Percentiles rank a stretch among this genome's conserved stretches.
These are phyloP conservation scores for Caenorhabditis plicata DNA, from an alignment of 2,888 invertebrate genomes.

Conservation along the genomic window DNA sequence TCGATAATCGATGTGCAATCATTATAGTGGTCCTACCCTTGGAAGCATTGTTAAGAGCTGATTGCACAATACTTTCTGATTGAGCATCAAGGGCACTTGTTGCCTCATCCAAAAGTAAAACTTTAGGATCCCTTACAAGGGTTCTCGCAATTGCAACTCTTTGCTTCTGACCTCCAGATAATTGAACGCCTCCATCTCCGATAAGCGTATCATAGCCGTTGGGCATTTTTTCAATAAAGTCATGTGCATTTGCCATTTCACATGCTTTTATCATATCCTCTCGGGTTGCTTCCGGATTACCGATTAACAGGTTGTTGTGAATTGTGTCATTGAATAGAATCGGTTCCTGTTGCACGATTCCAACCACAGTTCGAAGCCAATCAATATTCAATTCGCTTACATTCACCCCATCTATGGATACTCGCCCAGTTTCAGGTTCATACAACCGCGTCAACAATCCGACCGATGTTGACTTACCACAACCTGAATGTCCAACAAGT, in stretches of 20 bases:
- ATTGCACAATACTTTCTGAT: conserved; percentile 42
- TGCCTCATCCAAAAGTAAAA: conserved; percentile 37
- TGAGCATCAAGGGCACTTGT: conserved; percentile 45
- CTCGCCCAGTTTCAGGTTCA: conserved; percentile 74
- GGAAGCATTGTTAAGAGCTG: conserved; percentile 44
- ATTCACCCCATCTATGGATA: conserved; percentile 55
- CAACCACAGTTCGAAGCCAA: conserved; percentile 28
- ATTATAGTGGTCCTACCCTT: conserved; percentile 49
- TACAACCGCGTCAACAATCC: conserved; percentile 76
- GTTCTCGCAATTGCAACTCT: conserved; percentile 46
- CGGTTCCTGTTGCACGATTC: conserved; percentile 48
- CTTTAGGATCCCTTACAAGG: conserved; percentile 33
- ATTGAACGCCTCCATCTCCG: conserved; percentile 39
- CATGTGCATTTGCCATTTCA: conserved; percentile 48
- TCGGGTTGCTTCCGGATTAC: conserved; percentile 26
- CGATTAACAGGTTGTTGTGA: conserved; percentile 35
- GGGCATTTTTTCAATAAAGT: conserved; percentile 41
- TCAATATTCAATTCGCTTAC: conserved; percentile 31
- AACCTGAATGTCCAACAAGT: conserved; percentile 74
- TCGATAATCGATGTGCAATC: conserved; percentile 42
- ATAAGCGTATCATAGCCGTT: conserved; percentile 44
- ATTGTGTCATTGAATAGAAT: conserved; percentile 38
- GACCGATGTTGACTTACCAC: conserved; percentile 75
- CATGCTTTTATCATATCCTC: conserved; percentile 34
- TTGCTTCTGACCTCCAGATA: conserved; percentile 46